These are phyloP conservation scores for Macaria notata DNA, from an alignment of 2,888 invertebrate species.

Conservation along the genomic window DNA sequence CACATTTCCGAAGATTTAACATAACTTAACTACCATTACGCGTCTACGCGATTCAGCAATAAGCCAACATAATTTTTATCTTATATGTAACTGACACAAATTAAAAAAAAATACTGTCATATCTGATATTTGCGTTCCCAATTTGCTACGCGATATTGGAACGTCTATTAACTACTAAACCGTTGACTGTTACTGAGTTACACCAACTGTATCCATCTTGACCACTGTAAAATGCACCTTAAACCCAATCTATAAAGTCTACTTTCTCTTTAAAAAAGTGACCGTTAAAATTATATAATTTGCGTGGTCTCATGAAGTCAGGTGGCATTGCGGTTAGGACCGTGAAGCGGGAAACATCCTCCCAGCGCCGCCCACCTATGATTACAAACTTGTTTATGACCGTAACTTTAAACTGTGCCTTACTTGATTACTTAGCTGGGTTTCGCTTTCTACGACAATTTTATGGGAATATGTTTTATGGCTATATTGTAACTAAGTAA, in stretches of 20 bases:
- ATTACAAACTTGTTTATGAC: constrained; percentile 32
- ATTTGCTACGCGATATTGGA: too few species aligned
- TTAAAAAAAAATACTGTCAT: too few species aligned
- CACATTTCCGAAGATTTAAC: too few species aligned
- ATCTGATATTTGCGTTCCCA: too few species aligned
- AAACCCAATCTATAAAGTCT: constrained; percentile 24
- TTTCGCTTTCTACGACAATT: constrained; percentile 10
- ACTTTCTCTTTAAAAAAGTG: constrained; percentile 30
- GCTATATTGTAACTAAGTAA: too few species aligned
- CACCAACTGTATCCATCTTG: constrained; percentile 31
- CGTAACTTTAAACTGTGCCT: constrained; percentile 9
- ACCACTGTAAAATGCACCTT: constrained; percentile 25
- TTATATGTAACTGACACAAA: too few species aligned
- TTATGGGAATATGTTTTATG: constrained; percentile 4
- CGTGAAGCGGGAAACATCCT: constrained; percentile 44
- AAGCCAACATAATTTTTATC: too few species aligned
- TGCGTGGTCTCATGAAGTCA: constrained; percentile 56
- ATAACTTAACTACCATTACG: too few species aligned
- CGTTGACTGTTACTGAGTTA: constrained; percentile 45
- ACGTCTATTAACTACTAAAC: too few species aligned
- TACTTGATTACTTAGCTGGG: constrained; percentile 13
- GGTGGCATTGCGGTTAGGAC: constrained; percentile 44
- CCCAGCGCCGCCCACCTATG: constrained; percentile 31
- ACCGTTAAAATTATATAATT: constrained; percentile 62
- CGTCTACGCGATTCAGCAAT: too few species aligned